Evolutionary conservation across 2,888 invertebrate species (phyloP).

Genomic region (Calameuta idolon): DNA sequence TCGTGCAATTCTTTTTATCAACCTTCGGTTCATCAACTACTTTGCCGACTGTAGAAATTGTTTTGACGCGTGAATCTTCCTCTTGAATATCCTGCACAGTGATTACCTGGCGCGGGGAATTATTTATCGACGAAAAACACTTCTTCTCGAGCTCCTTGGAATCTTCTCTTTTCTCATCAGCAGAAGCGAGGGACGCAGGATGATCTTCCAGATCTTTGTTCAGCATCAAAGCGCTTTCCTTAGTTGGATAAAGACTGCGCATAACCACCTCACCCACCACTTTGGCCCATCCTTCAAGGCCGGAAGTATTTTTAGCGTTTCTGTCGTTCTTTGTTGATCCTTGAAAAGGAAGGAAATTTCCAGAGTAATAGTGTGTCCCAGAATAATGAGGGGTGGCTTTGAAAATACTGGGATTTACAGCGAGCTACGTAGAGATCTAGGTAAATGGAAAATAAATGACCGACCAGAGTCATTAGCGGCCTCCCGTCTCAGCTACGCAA

Average conservation of each 20-base stretch:
- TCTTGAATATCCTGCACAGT: background rate
- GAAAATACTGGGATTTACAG: conserved; percentile 9
- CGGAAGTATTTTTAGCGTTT: conserved; percentile 24
- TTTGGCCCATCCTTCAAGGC: conserved; percentile 42
- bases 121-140: background rate
- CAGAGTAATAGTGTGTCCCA: background rate
- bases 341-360: conserved; percentile 4
- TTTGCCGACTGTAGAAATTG: background rate
- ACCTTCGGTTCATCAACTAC: background rate
- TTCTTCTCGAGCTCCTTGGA: background rate
- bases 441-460: conserved; percentile 7
- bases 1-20: background rate
- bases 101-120: background rate
- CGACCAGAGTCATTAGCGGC: background rate
- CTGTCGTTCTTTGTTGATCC: background rate
- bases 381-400: background rate
- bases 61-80: background rate
- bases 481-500: background rate
- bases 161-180: background rate
- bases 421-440: background rate
- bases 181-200: background rate
- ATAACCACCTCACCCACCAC: conserved; percentile 19
- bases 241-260: background rate
- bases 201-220: background rate
- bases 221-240: background rate